Percentiles rank a stretch among this genome's conserved stretches.
These are phyloP conservation scores for Serripes groenlandicus DNA, from an alignment of 2,888 invertebrate species.

Conservation along the genomic window DNA sequence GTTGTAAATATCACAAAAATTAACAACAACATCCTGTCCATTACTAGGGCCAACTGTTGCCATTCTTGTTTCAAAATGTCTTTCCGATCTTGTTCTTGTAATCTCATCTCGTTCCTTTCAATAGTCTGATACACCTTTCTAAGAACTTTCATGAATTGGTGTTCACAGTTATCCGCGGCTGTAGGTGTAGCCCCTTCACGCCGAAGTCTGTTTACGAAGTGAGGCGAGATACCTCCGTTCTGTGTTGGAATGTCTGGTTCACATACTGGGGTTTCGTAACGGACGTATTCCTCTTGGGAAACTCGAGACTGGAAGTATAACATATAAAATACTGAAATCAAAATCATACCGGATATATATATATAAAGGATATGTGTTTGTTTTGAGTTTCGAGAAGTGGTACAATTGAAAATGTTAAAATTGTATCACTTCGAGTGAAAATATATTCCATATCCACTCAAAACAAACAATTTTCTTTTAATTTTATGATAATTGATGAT, in stretches of 20 bases:
- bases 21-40: slow-evolving; percentile 89
- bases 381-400: too few relatives aligned
- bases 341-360: too few relatives aligned
- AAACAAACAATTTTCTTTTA: too few relatives aligned
- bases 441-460: too few relatives aligned
- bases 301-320: slow-evolving; percentile 64
- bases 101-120: slow-evolving; percentile 92
- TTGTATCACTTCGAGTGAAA: too few relatives aligned
- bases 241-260: slow-evolving; percentile 70
- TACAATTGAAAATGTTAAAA: too few relatives aligned
- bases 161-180: slow-evolving; percentile 87
- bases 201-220: slow-evolving; percentile 70
- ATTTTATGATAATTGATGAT: too few relatives aligned
- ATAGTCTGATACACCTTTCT: slow-evolving; percentile 92
- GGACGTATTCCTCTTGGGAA: slow-evolving; percentile 69
- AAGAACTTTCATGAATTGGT: slow-evolving; percentile 90
- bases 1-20: slow-evolving; percentile 85
- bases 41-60: slow-evolving; percentile 91
- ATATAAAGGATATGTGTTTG: too few relatives aligned
- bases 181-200: slow-evolving; percentile 58
- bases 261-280: slow-evolving; percentile 62
- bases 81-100: slow-evolving; percentile 92
- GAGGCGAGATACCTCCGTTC: slow-evolving; percentile 79
- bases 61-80: slow-evolving; percentile 94
- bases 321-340: too few relatives aligned